Conservation (phyloP, 92 coral and sea anemone genomes). For the Phymanthus crucifer region DNA sequence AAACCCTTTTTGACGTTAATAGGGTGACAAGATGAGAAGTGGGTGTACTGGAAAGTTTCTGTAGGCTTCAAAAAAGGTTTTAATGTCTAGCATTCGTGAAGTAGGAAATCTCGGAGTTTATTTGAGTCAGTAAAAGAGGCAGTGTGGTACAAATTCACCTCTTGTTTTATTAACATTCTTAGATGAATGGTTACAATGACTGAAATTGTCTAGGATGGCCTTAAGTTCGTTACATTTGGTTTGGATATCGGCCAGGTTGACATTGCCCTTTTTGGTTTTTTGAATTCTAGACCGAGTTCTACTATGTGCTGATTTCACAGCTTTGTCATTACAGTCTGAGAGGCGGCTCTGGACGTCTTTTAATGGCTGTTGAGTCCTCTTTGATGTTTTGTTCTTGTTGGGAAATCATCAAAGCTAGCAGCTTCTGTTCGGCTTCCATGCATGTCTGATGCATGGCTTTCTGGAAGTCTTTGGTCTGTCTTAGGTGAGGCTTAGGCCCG, state of each 20-base stretch:
- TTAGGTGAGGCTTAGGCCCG: constrained; percentile 15
- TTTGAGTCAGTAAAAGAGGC: too few species aligned
- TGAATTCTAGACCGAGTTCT: constrained; percentile 11
- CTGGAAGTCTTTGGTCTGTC: constrained; percentile 13
- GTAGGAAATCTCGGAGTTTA: too few species aligned
- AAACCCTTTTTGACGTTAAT: too few species aligned
- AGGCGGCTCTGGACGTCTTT: constrained; percentile 11
- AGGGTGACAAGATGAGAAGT: too few species aligned
- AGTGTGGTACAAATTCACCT: too few species aligned
- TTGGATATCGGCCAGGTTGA: neutral
- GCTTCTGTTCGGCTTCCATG: neutral
- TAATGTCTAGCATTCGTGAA: too few species aligned
- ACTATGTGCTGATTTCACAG: constrained; percentile 18
- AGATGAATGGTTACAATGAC: neutral
- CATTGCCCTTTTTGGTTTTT: constrained; percentile 5
- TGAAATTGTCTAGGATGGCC: constrained; percentile 6
- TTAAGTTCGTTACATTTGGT: neutral
- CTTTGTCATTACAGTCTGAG: constrained; percentile 6
- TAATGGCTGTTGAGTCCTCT: constrained; percentile 15
- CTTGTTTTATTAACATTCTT: neutral
- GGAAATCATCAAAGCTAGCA: constrained; percentile 12
- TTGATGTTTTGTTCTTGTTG: constrained; percentile 18
- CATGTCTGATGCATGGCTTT: constrained; percentile 11
- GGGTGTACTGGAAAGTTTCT: too few species aligned
- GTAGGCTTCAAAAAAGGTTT: too few species aligned